A percentile compares a stretch with the other conserved stretches of the same genome.
Evolutionary conservation across 2,888 invertebrate species (phyloP).

Genomic region (Anthrax anthrax): DNA sequence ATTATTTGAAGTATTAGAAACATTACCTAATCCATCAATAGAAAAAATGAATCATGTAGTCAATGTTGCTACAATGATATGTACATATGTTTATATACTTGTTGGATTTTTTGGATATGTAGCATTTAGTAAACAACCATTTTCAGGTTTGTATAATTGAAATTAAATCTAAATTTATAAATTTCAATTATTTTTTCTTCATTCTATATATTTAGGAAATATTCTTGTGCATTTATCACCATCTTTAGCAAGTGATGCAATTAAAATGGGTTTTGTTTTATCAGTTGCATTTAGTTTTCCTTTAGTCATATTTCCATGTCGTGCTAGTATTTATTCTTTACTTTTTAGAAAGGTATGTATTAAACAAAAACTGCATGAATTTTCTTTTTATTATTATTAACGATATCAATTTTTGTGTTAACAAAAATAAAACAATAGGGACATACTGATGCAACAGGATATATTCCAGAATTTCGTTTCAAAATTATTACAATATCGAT

Average conservation of each 20-base stretch:
- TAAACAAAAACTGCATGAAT: too few species aligned
- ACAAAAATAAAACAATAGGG: constrained; percentile 35
- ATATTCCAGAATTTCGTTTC: constrained; percentile 75
- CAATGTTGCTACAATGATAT: constrained; percentile 78
- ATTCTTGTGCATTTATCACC: constrained; percentile 75
- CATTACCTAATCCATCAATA: constrained; percentile 70
- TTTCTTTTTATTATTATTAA: background rate
- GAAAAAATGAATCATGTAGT: constrained; percentile 83
- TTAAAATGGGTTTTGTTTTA: constrained; percentile 88
- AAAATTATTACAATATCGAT: constrained; percentile 69
- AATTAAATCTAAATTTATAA: background rate
- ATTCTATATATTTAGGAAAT: constrained; percentile 46
- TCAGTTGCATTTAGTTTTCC: constrained; percentile 95
- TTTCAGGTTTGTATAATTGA: background rate
- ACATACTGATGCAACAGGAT: constrained; percentile 51
- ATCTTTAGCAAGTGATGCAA: constrained; percentile 69
- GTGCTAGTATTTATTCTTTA: constrained; percentile 85
- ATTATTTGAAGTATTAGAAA: constrained; percentile 85
- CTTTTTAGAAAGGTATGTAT: constrained; percentile 60
- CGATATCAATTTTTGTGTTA: background rate
- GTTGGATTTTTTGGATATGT: constrained; percentile 85
- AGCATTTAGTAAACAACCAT: constrained; percentile 57
- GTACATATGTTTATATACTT: constrained; percentile 76
- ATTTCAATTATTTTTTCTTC: background rate
- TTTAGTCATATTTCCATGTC: constrained; percentile 88